Evolutionary conservation across 2,113 vertebrate genomes (phyloP).

Genomic region (Actenoides lindsayi): DNA sequence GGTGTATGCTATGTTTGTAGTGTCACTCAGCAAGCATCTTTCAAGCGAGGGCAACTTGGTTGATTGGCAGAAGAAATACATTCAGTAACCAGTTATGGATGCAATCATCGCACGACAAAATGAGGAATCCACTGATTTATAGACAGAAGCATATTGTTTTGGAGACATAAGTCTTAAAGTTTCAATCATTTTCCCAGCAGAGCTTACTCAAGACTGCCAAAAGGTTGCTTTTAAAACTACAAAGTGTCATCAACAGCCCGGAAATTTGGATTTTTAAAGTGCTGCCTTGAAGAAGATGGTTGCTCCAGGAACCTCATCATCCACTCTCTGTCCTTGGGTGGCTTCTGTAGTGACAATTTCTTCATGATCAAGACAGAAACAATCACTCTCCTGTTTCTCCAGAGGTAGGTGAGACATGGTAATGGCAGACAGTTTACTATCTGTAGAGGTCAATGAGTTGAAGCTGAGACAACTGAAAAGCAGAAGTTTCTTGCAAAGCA

Average conservation of each 20-base stretch:
- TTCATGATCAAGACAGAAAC: neutral
- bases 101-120: neutral
- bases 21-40: neutral
- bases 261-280: neutral
- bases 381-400: neutral
- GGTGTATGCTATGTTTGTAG: neutral
- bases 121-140: neutral
- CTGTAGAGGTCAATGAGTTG: neutral
- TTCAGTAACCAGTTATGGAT: neutral
- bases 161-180: neutral
- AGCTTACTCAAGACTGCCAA: neutral
- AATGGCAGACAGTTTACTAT: neutral
- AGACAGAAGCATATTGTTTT: neutral
- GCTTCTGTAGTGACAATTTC: neutral
- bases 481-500: neutral
- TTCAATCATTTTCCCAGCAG: neutral
- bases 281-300: neutral
- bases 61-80: neutral
- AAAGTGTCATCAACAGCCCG: neutral
- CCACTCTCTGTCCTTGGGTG: neutral
- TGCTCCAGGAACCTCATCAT: neutral
- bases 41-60: neutral
- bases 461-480: neutral
- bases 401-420: neutral
- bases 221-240: neutral